Base-by-base conservation (phyloP, 2,888 invertebrate genomes). In the Agonopterix arenella region DNA sequence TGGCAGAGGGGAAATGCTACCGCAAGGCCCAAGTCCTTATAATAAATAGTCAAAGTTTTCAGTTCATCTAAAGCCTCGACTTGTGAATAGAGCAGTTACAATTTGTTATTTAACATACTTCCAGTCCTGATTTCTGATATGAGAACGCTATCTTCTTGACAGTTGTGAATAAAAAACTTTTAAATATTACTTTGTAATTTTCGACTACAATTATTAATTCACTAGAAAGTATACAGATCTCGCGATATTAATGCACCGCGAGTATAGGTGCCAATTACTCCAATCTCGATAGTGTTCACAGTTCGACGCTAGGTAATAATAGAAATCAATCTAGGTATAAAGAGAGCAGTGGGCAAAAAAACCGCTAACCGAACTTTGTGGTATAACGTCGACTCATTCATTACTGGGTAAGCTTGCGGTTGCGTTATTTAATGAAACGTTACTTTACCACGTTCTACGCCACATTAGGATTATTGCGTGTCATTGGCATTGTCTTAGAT, bases 361-460 rank as follows among this genome's bases (percentile, higher is more conserved):
- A 67, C 81, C 80, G 76, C 80, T 81, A 80, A 75, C 75, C 77
- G 75, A 83, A 84, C 76, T 77, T 77, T 66, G 75, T 70, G 68
- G 71, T 69, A 66, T 66, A 70, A 64, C 65, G 70, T 68, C 73
- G 65, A 75, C 70, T 76, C 77, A 80, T 82, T 82, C 76, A 79
- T 76, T 80, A 77, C 67, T 63, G 56, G 63, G 66, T 65, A 76
- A 64, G 70, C 59, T 70, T 79, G 80, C 72, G 80, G 83, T 81
- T 80, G 70, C 61, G 68, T 76, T 79, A 75, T 80, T 80, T 77
- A 79, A 80, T 79, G 72, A 79, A 84, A 81, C 74, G 74, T 76
- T 78, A 78, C 68, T 69, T 65, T 62, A 57, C 58, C 59, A 55
- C 66, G 62, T 60, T 61, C 61, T 43, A 40, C n/a, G 61, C 66